Base-by-base conservation (phyloP, 2,113 vertebrate genomes). In the Corydoras sp. region DNA sequence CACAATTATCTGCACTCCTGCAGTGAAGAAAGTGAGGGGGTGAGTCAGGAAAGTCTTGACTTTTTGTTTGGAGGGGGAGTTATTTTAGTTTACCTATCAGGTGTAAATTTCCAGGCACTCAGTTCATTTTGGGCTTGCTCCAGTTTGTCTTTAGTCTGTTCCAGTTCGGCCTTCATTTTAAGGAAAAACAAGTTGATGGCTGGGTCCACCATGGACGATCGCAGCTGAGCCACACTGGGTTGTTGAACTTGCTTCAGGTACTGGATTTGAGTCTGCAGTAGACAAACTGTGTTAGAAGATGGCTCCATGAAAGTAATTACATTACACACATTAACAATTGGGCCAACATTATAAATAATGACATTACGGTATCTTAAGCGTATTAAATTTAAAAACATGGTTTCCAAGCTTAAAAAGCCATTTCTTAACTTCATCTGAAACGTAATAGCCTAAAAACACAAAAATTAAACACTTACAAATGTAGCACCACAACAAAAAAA, bases 81-180 rank as follows among this genome's bases (percentile, higher is more conserved):
- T 95, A 95, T 94, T 95, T 96, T 92, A 92, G 94, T 96, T 95
- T 99, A 98, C 96, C 97, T 98, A 98, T 98, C 97, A 96, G 97
- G 95, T 94, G 95, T 99, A 98, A 99, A 99, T 93, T 98, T 99
- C 96, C 95, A 98, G 97, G 95, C 95, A 98, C 96, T 98, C 94
- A 98, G 94, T 99, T 99, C 96, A 98, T 99, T 98, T 97, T 98
- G 95, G 91, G 94, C 97, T 96, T 99, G 96, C 95, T 98, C 95
- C 96, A 98, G 95, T 98, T 98, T 98, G 95, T 98, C 96, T 96
- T 97, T 98, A 94, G 96, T 98, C 96, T 97, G 97, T 97, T 98
- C 95, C 93, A 99, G 93, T 97, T 98, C 96, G 81, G 90, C 92
- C 97, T 98, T 98, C 96, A 98, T 99, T 98, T 98, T 98, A 91